These are phyloP conservation scores for Psilopsiagon aymara DNA, from an alignment of 2,113 vertebrate species.

Conservation along the genomic window DNA sequence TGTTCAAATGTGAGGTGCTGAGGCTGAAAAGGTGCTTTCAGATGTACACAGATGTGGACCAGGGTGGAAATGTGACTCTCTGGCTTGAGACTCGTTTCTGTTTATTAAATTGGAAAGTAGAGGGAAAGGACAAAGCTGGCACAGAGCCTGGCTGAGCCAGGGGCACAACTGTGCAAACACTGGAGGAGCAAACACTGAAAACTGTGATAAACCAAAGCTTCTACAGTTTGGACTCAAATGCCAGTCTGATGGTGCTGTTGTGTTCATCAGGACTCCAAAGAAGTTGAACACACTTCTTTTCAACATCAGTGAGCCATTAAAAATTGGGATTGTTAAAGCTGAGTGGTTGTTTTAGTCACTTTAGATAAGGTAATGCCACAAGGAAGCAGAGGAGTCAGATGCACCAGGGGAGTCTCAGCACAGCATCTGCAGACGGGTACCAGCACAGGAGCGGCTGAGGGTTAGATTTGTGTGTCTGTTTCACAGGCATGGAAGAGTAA, in stretches of 20 bases:
- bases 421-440: neutral
- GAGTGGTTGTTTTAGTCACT: neutral
- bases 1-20: neutral
- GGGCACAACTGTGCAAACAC: neutral
- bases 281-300: neutral
- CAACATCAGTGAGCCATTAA: neutral
- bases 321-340: neutral
- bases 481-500: neutral
- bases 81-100: neutral
- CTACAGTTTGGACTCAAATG: neutral
- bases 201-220: neutral
- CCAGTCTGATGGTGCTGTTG: neutral
- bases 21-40: neutral
- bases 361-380: neutral
- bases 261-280: neutral
- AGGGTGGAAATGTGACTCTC: neutral
- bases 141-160: neutral
- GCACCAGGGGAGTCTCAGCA: neutral
- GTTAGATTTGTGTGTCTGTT: neutral
- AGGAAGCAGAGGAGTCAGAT: neutral
- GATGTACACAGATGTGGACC: neutral
- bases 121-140: neutral
- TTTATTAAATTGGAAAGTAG: neutral
- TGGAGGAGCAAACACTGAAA: neutral
- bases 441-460: neutral